Conservation (phyloP, 2,113 vertebrate species). For the Catagonus wagneri region DNA sequence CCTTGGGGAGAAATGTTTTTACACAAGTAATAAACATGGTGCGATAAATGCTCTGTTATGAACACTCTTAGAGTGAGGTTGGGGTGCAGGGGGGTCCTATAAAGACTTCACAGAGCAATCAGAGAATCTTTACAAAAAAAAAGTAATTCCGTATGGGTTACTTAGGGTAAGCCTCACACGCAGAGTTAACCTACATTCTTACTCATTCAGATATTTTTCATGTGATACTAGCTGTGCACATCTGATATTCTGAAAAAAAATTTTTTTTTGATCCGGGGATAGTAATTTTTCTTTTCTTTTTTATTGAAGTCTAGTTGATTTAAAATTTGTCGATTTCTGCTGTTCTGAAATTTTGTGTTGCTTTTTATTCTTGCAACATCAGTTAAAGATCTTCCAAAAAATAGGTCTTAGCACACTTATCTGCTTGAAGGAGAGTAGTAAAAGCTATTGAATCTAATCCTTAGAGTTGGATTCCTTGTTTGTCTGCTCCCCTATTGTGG, state of each 20-base stretch:
- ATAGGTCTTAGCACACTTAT: background rate
- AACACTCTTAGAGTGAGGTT: background rate
- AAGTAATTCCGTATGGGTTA: no score
- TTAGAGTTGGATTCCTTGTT: background rate
- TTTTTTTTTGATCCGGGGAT: no score
- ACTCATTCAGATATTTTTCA: background rate
- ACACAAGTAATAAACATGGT: background rate
- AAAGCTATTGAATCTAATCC: background rate
- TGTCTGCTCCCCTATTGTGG: background rate
- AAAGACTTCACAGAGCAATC: background rate
- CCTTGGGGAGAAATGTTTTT: background rate
- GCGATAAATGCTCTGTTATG: background rate
- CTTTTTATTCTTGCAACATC: constrained; percentile 4
- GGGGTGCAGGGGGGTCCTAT: background rate
- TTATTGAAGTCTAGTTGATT: no score
- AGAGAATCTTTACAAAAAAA: background rate
- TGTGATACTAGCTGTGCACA: background rate
- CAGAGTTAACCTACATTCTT: background rate
- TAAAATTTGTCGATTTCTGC: no score
- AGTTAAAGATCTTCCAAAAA: background rate
- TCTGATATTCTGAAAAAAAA: background rate
- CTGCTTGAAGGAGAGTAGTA: background rate
- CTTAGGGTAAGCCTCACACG: background rate
- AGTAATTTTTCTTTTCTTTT: no score
- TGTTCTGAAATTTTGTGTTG: background rate